A percentile compares a stretch with the other conserved stretches of the same genome.
Conservation (phyloP, 2,888 invertebrate species). For the Callosobruchus maculatus region DNA sequence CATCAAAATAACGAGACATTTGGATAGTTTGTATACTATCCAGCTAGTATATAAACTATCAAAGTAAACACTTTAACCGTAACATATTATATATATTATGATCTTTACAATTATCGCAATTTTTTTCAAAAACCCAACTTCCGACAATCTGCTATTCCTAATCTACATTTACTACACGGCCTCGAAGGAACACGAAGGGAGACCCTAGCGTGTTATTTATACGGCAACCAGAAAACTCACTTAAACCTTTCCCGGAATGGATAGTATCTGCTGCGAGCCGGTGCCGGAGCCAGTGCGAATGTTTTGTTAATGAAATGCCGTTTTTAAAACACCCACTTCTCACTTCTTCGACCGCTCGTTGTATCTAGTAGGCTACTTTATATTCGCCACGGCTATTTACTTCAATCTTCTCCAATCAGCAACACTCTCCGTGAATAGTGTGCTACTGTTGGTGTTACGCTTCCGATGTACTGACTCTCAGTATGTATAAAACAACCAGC, state of each 20-base stretch:
- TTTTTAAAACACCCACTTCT: conserved; percentile 28
- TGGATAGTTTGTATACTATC: too few relatives aligned
- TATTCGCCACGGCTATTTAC: neutral
- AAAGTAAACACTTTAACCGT: too few relatives aligned
- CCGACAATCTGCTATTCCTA: neutral
- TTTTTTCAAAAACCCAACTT: too few relatives aligned
- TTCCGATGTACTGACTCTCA: neutral
- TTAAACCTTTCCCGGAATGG: conserved; percentile 17
- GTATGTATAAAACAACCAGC: neutral
- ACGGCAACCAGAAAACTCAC: conserved; percentile 12
- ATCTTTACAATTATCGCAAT: too few relatives aligned
- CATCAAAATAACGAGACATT: too few relatives aligned
- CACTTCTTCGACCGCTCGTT: conserved; percentile 6
- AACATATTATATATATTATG: too few relatives aligned
- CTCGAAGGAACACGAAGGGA: neutral
- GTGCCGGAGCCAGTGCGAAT: conserved; percentile 18
- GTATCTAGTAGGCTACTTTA: neutral
- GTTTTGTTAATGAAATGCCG: conserved; percentile 32
- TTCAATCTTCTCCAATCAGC: neutral
- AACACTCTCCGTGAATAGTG: neutral
- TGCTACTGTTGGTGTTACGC: neutral
- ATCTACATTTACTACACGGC: neutral
- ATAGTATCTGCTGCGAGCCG: neutral
- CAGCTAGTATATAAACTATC: too few relatives aligned
- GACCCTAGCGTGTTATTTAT: conserved; percentile 4